Percentiles rank a stretch among this genome's conserved stretches.
phyloP scores from a whole-genome alignment of 2,113 vertebrate genomes.

The Peromyscus californicus region DNA sequence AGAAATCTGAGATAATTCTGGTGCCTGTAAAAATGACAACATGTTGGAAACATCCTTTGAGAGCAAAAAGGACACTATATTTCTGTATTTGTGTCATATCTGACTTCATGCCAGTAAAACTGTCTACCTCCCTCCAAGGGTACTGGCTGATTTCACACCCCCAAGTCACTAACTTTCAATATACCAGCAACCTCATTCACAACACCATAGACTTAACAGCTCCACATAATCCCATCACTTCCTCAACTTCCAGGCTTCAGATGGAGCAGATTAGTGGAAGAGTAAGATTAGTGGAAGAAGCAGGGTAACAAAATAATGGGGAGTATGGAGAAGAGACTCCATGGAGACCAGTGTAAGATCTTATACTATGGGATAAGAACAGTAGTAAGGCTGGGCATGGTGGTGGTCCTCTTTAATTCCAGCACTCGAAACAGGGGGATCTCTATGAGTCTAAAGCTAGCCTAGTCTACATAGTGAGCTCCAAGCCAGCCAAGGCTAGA shows the following conservation, averaged over 20 bases:
- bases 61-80: background rate
- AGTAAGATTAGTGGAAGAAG: slow-evolving; percentile 35
- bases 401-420: background rate
- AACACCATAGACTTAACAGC: background rate
- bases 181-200: background rate
- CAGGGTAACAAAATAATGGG: background rate
- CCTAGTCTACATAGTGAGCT: background rate
- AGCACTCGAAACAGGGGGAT: background rate
- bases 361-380: background rate
- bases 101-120: background rate
- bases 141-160: background rate
- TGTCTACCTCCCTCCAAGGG: background rate
- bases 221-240: slow-evolving; percentile 9
- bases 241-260: background rate
- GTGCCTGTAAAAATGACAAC: slow-evolving; percentile 31
- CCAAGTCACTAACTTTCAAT: background rate
- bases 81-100: background rate
- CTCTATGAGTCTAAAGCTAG: background rate
- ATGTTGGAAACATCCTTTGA: slow-evolving; percentile 1
- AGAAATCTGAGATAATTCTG: slow-evolving; percentile 50
- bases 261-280: background rate
- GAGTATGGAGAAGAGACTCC: background rate
- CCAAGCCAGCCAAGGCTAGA: background rate
- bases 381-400: background rate
- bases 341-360: background rate